These are phyloP conservation scores for Aphelenchoides avenae DNA, from an alignment of 1,140 invertebrate species.

Conservation along the genomic window DNA sequence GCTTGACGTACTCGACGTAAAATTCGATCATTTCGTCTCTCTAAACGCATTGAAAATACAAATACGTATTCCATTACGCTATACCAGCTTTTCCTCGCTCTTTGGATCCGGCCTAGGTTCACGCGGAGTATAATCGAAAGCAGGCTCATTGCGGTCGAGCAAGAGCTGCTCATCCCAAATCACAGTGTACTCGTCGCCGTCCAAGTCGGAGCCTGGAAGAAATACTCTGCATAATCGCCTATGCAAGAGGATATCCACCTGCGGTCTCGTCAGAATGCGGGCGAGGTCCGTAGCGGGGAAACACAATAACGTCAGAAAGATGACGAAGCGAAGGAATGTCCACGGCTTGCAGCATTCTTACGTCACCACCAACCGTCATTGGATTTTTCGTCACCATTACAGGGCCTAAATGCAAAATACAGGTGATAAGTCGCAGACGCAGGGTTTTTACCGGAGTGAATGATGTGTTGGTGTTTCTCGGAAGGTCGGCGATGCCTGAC, in stretches of 20 bases:
- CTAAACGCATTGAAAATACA: no score
- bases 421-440: no score
- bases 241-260: no score
- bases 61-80: slow-evolving; percentile 12
- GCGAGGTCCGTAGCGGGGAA: slow-evolving; percentile 59
- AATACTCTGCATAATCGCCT: no score
- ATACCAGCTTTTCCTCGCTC: neutral
- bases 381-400: slow-evolving; percentile 61
- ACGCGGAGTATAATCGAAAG: slow-evolving; percentile 54
- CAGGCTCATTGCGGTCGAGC: slow-evolving; percentile 47
- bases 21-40: slow-evolving; percentile 53
- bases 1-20: slow-evolving; percentile 47
- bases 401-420: no score
- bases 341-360: slow-evolving; percentile 60
- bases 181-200: slow-evolving; percentile 61
- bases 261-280: no score
- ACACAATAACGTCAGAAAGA: slow-evolving; percentile 61
- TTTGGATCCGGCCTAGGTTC: neutral
- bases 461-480: slow-evolving; percentile 22
- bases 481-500: neutral
- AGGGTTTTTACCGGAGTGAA: no score
- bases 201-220: slow-evolving; percentile 61
- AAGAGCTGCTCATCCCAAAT: slow-evolving; percentile 58
- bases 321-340: slow-evolving; percentile 57
- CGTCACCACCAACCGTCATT: slow-evolving; percentile 61